Evolutionary conservation across 2,888 invertebrate genomes (phyloP).

Genomic region (Apotomis capreana): DNA sequence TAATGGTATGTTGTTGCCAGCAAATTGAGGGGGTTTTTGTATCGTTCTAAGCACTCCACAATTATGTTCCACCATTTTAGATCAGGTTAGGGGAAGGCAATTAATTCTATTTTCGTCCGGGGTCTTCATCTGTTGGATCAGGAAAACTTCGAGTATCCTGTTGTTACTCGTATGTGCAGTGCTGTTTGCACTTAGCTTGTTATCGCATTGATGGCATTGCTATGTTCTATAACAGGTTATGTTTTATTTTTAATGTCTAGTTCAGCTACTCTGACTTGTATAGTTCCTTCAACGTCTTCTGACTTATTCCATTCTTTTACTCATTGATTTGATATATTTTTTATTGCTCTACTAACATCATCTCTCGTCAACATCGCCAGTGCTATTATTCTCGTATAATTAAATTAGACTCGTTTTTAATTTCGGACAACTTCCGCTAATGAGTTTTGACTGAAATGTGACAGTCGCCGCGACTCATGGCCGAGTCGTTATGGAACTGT

Average conservation of each 20-base stretch:
- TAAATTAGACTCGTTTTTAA: slow-evolving; percentile 1
- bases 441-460: slow-evolving; percentile 18
- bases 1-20: slow-evolving; percentile 32
- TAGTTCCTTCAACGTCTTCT: too few relatives aligned
- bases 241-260: too few relatives aligned
- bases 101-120: slow-evolving; percentile 29
- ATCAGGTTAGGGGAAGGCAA: slow-evolving; percentile 32
- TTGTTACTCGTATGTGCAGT: neutral
- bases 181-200: slow-evolving; percentile 1
- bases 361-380: neutral
- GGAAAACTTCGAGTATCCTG: slow-evolving; percentile 29
- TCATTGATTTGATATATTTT: neutral
- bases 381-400: slow-evolving; percentile 1
- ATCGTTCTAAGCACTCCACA: slow-evolving; percentile 30
- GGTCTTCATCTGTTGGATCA: slow-evolving; percentile 6
- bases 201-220: slow-evolving; percentile 17
- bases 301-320: neutral
- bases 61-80: slow-evolving; percentile 27
- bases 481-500: slow-evolving; percentile 18
- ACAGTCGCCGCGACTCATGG: slow-evolving; percentile 17
- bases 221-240: too few relatives aligned
- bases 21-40: slow-evolving; percentile 34
- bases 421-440: slow-evolving; percentile 11
- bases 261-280: too few relatives aligned
- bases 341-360: neutral